phyloP scores from a whole-genome alignment of 1,140 invertebrate genomes.

The Panonychus citri region DNA sequence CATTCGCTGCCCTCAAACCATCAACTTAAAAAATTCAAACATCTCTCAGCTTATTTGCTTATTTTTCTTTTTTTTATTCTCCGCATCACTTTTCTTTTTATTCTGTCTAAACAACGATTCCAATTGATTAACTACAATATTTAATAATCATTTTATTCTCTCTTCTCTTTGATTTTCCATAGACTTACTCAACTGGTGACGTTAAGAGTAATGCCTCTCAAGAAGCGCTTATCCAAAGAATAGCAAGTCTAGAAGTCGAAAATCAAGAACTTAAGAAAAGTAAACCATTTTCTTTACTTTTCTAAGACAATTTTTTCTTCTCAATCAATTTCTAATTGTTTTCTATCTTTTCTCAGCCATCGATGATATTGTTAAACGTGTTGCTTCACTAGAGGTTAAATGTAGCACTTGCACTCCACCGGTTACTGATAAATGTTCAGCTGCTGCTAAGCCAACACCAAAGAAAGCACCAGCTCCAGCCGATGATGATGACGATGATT shows the following conservation, averaged over 20 bases:
- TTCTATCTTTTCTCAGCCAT: neutral
- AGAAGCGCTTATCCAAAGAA: neutral
- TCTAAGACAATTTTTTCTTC: neutral
- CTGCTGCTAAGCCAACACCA: neutral
- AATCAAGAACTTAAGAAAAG: neutral
- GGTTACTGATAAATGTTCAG: neutral
- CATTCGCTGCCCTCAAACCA: no score
- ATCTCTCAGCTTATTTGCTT: no score
- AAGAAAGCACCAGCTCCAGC: neutral
- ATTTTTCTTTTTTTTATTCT: no score
- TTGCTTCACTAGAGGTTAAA: neutral
- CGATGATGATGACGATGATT: conserved; percentile 65
- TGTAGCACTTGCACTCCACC: neutral
- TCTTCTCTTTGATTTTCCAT: no score
- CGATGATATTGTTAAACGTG: neutral
- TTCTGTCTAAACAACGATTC: no score
- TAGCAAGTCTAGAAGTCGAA: neutral
- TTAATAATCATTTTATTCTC: no score
- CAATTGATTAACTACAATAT: no score
- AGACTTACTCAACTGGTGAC: no score
- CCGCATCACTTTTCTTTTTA: no score
- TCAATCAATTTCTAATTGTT: neutral
- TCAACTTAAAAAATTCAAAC: no score
- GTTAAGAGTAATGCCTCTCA: no score
- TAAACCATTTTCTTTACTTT: neutral